Conservation (phyloP, 2,888 invertebrate species). For the Therioaphis trifolii region DNA sequence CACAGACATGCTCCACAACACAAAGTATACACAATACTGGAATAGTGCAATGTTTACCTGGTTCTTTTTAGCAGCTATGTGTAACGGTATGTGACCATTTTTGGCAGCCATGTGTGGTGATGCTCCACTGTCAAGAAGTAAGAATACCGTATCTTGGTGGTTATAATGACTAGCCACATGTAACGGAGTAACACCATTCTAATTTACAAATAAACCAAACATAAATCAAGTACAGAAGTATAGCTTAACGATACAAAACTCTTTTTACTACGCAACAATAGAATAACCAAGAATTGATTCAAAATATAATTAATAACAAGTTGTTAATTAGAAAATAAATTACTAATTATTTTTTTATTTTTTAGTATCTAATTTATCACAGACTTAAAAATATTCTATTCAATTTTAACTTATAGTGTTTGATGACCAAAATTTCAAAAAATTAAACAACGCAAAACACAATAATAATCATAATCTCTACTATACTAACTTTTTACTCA, state of each 20-base stretch:
- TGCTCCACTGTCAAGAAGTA: conserved; percentile 92
- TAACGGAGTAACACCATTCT: conserved; percentile 93
- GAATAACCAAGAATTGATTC: not conserved
- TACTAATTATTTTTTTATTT: not conserved
- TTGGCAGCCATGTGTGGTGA: conserved; percentile 94
- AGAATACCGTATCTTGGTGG: conserved; percentile 87
- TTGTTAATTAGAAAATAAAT: no score
- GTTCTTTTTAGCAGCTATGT: conserved; percentile 98
- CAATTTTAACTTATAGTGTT: no score
- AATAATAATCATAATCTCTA: no score
- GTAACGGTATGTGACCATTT: conserved; percentile 97
- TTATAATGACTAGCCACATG: conserved; percentile 98
- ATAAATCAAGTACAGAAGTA: not conserved
- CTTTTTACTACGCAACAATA: not conserved
- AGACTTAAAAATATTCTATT: no score
- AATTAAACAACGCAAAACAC: no score
- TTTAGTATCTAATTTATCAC: no score
- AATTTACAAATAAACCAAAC: conserved; percentile 63
- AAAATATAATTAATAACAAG: no score
- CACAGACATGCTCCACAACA: conserved; percentile 51
- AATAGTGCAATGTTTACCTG: conserved; percentile 72
- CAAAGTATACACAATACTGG: conserved; percentile 14
- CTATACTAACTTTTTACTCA: no score
- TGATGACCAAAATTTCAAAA: no score
- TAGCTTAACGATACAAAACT: no score